Evolutionary conservation across 2,888 invertebrate genomes (phyloP).

Genomic region (Orthosia gracilis): DNA sequence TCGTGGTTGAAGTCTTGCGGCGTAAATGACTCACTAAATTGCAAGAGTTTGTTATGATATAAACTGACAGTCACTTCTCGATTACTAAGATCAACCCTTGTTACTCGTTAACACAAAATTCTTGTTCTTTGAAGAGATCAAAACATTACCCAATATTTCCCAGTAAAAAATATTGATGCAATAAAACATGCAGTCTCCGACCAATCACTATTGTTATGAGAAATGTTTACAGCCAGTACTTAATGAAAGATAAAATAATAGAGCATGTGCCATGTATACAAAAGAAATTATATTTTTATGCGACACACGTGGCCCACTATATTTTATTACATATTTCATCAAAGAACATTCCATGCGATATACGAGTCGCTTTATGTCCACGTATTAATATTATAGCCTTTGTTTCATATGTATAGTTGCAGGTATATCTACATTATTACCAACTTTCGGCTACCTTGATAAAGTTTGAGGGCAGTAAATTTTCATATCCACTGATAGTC

Average conservation of each 20-base stretch:
- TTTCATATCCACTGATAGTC: slow-evolving; percentile 46
- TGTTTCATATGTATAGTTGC: slow-evolving; percentile 32
- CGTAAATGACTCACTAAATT: background rate
- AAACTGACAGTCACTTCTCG: no score
- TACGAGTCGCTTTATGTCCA: slow-evolving; percentile 45
- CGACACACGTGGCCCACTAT: slow-evolving; percentile 35
- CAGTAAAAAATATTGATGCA: background rate
- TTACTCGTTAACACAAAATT: background rate
- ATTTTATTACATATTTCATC: slow-evolving; percentile 44
- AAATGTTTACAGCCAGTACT: slow-evolving; percentile 29
- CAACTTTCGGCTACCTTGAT: slow-evolving; percentile 39
- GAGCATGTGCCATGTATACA: slow-evolving; percentile 22
- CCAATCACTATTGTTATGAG: slow-evolving; percentile 5
- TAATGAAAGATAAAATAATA: slow-evolving; percentile 17
- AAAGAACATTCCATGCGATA: slow-evolving; percentile 34
- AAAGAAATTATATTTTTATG: slow-evolving; percentile 45
- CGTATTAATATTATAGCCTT: slow-evolving; percentile 35
- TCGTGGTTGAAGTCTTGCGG: background rate
- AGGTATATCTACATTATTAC: slow-evolving; percentile 32
- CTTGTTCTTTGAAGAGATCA: background rate
- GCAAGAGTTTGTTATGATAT: background rate
- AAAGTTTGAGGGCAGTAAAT: slow-evolving; percentile 47
- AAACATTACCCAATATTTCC: background rate
- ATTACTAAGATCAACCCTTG: background rate
- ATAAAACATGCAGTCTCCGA: background rate